A percentile compares a stretch with the other conserved stretches of the same genome.
These are phyloP conservation scores for Antheraea assamensis DNA, from an alignment of 2,888 invertebrate species.

Conservation along the genomic window DNA sequence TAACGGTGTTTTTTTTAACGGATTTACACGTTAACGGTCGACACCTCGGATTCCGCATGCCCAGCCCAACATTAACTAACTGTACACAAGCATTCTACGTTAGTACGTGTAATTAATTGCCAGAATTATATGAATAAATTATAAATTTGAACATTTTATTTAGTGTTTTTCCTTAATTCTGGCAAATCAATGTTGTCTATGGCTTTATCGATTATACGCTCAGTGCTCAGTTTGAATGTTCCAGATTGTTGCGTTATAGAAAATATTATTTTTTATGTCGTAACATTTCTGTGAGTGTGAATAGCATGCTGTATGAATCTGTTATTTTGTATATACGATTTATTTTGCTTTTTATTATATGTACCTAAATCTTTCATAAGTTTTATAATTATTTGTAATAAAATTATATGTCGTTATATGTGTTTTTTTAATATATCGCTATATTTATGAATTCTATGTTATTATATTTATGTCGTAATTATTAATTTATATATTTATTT, in stretches of 20 bases:
- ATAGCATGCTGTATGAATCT: not conserved
- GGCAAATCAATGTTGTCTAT: slow-evolving; percentile 2
- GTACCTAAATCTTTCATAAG: not conserved
- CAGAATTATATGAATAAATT: not conserved
- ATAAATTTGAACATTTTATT: not conserved
- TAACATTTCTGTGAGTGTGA: not conserved
- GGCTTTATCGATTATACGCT: not conserved
- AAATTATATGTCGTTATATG: not conserved
- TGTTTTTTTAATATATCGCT: not conserved
- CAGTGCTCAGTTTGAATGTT: slow-evolving; percentile 1
- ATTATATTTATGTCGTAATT: not conserved
- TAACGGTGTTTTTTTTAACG: not conserved
- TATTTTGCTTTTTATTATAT: not conserved
- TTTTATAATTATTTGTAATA: not conserved
- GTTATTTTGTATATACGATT: not conserved
- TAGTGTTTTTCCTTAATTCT: not conserved
- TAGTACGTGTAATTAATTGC: not conserved
- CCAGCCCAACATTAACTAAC: not conserved
- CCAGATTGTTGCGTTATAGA: not conserved
- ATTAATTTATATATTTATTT: not conserved
- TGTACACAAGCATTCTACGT: not conserved
- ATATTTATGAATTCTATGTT: not conserved
- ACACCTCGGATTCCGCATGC: slow-evolving; percentile 1
- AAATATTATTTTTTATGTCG: slow-evolving; percentile 1
- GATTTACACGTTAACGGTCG: not conserved